These are phyloP conservation scores for Hyperoodon ampullatus DNA, from an alignment of 2,113 vertebrate genomes.

Conservation along the genomic window DNA sequence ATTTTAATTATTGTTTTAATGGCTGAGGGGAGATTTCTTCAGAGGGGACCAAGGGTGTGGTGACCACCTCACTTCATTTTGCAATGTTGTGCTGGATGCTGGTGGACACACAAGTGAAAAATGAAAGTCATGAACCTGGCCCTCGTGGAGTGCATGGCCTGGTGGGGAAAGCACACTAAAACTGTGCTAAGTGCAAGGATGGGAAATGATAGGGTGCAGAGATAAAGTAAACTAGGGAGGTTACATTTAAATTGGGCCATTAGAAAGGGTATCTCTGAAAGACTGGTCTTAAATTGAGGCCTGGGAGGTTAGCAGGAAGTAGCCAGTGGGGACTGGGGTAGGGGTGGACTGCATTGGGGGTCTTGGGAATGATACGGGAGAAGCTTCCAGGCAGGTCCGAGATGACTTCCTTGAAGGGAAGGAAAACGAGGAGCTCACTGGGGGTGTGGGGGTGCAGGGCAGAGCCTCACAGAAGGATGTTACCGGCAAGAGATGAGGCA, in stretches of 20 bases:
- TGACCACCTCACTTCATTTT: background rate
- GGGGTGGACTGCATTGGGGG: fast-evolving
- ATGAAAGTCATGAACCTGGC: background rate
- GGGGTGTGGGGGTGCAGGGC: fast-evolving
- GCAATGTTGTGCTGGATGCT: fast-evolving
- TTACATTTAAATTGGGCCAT: background rate
- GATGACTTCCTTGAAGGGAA: fast-evolving
- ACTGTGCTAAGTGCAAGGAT: background rate
- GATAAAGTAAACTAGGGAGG: background rate
- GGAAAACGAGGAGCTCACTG: background rate
- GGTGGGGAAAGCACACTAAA: background rate
- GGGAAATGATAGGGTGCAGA: background rate
- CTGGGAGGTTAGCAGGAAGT: background rate
- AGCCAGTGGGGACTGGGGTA: background rate
- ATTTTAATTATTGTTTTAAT: background rate
- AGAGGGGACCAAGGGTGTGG: too few relatives aligned
- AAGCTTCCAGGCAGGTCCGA: background rate
- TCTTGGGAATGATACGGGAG: background rate
- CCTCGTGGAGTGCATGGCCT: fast-evolving
- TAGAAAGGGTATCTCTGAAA: background rate
- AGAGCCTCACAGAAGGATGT: fast-evolving
- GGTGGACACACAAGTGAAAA: background rate
- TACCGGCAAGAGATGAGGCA: background rate
- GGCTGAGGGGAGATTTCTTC: background rate
- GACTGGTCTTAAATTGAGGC: background rate